Percentiles rank a stretch among this genome's conserved stretches.
Conservation (phyloP, 2,888 invertebrate genomes). For the Theretra japonica region DNA sequence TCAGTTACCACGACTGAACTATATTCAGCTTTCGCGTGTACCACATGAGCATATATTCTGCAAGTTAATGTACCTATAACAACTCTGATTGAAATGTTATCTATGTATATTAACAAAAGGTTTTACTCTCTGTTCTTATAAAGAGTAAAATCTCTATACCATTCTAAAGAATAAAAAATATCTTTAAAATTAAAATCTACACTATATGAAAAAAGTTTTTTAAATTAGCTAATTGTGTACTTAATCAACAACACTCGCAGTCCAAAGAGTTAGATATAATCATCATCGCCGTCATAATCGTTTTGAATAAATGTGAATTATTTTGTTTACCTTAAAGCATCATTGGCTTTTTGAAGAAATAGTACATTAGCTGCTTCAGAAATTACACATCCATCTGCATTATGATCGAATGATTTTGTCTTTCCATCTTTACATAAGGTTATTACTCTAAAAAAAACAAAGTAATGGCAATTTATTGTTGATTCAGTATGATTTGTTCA, state of each 20-base stretch:
- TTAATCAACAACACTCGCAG: no score
- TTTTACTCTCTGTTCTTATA: no score
- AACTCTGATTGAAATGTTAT: neutral
- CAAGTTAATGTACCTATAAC: slow-evolving; percentile 33
- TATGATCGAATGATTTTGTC: slow-evolving; percentile 93
- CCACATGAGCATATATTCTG: slow-evolving; percentile 56
- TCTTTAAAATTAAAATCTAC: no score
- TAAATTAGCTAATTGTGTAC: no score
- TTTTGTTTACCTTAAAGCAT: slow-evolving; percentile 50
- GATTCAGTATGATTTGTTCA: no score
- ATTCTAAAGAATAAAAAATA: no score
- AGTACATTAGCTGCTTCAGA: slow-evolving; percentile 88
- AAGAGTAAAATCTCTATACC: no score
- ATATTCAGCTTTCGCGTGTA: slow-evolving; percentile 50
- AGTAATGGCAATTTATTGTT: neutral
- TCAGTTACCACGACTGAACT: slow-evolving; percentile 36
- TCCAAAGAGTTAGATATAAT: no score
- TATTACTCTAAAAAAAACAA: slow-evolving; percentile 44
- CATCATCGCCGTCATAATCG: no score
- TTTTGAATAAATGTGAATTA: no score
- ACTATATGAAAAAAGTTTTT: no score
- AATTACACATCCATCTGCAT: slow-evolving; percentile 88
- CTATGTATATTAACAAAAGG: no score
- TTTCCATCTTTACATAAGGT: slow-evolving; percentile 89
- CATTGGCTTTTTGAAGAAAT: slow-evolving; percentile 87